phyloP scores from a whole-genome alignment of 2,797 vertebrate genomes.

The Tympanoctomys barrerae region DNA sequence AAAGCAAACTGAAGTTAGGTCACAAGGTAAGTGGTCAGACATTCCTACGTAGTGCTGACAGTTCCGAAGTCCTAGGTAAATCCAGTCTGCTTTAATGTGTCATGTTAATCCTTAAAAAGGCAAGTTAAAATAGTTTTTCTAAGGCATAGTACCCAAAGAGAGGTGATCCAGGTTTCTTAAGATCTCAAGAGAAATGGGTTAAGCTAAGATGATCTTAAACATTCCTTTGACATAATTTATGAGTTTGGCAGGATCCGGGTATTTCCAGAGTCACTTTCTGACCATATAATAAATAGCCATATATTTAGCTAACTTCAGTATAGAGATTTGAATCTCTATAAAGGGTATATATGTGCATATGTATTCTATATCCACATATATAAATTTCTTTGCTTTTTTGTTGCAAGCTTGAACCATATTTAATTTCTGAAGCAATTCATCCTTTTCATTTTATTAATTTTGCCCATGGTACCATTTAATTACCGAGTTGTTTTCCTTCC shows the following conservation, averaged over 20 bases:
- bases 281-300: conserved; percentile 62
- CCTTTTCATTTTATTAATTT: conserved; percentile 78
- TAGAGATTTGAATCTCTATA: conserved; percentile 78
- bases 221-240: conserved; percentile 64
- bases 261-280: conserved; percentile 71
- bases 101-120: conserved; percentile 32
- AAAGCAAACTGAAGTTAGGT: conserved; percentile 55
- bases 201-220: conserved; percentile 52
- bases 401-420: conserved; percentile 84
- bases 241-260: conserved; percentile 71
- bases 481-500: conserved; percentile 90
- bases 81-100: conserved; percentile 82
- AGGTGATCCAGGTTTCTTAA: conserved; percentile 2
- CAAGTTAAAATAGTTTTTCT: not conserved
- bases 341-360: conserved; percentile 80
- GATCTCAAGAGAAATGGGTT: conserved; percentile 17
- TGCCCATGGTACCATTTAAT: conserved; percentile 80
- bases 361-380: conserved; percentile 75
- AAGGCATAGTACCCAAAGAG: conserved; percentile 5
- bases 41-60: conserved; percentile 32
- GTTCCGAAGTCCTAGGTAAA: conserved; percentile 45
- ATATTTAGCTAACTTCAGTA: conserved; percentile 69
- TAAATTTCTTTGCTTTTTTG: conserved; percentile 78
- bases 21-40: conserved; percentile 70
- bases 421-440: conserved; percentile 82